Base-by-base conservation (phyloP, 2,888 invertebrate genomes). In the Mongoloraphidia duomilia region DNA sequence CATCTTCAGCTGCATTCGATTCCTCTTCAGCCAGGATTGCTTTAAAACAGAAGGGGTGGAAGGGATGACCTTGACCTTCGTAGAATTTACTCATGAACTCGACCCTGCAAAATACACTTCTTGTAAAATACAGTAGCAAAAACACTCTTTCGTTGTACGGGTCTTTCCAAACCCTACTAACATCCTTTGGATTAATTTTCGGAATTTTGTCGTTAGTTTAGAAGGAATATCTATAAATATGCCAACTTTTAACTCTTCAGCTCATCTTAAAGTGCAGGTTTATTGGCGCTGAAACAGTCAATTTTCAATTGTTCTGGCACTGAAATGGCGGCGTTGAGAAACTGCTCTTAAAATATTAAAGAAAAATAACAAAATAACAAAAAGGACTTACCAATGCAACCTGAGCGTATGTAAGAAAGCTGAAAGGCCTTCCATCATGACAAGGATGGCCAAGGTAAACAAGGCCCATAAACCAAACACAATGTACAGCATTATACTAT, bases 351-450 rank as follows among this genome's bases (percentile, higher is more conserved):
- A 26, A 26, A 26, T 26, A 26, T 26, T 26, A 26, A 6, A 6
- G 5, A 26, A 17, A 3, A 17, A 3, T 2, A 3, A 17, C 2
- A 3, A 26, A 26, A 1, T 26, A 5, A 38, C 4, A 8, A 38
- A 38, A n/a, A 5, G 3, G 13, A 37, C 38, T 60, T 61, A 86
- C 91, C 92, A 93, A 65, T 92, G 91, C 55, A 92, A 76, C 65
- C 91, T 79, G 42, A 92, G 75, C 1, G 91, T 90, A 61, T 92
- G 92, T 47, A 92, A 73, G 68, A 92, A 92, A 10, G 92, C 92
- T 0, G 89, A 90, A 10, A 92, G 72, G 0, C 92, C 92, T 65
- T 93, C 92, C 92, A 93, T 92, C 54, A 90, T 70, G 41, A 92
- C 82, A 14, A 92, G 71, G 56, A 92, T 87, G 54, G 83, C 81